phyloP scores from a whole-genome alignment of 2,797 vertebrate species.

The Xenops minutus region DNA sequence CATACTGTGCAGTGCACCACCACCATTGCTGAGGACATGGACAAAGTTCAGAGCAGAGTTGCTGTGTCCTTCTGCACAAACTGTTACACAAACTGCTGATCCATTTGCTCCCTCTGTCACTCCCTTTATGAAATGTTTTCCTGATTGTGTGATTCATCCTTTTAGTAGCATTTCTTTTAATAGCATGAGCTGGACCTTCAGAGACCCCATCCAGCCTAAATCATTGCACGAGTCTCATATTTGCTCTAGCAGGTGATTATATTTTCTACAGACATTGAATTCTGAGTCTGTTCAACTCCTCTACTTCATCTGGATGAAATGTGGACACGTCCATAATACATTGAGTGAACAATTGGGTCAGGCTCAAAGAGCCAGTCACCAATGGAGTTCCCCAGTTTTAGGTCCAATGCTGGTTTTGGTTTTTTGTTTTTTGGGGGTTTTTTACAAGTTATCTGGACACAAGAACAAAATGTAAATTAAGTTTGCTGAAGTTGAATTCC shows the following conservation, averaged over 20 bases:
- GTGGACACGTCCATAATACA: neutral
- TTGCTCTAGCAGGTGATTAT: neutral
- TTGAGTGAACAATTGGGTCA: neutral
- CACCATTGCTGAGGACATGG: neutral
- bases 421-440: too few relatives aligned
- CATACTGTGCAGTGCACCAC: neutral
- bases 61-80: neutral
- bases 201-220: neutral
- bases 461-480: neutral
- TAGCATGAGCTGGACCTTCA: neutral
- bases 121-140: neutral
- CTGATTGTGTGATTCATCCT: neutral
- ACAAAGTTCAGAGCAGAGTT: neutral
- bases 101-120: neutral
- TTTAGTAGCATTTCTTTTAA: neutral
- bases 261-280: neutral
- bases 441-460: neutral
- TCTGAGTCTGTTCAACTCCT: neutral
- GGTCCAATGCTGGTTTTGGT: neutral
- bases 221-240: neutral
- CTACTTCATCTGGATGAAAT: neutral
- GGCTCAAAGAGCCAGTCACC: neutral
- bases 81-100: neutral
- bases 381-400: neutral
- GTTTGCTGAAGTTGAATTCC: neutral